Percentiles rank a stretch among this genome's conserved stretches.
Conservation (phyloP, 37 sponge, comb jelly and placozoan species). For the Trichoplax adhaerens region DNA sequence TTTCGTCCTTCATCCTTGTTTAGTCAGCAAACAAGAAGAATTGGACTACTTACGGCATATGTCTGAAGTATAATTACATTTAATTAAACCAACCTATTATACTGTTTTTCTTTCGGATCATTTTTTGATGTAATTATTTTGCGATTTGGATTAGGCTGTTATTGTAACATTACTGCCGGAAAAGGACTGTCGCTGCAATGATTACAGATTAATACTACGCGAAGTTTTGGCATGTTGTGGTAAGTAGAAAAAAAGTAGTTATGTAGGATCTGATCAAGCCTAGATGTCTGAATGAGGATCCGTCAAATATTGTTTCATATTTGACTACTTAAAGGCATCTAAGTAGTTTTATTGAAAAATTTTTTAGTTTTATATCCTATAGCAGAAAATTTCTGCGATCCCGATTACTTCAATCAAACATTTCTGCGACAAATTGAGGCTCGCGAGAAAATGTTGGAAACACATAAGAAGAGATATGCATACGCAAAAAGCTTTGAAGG, state of each 20-base stretch:
- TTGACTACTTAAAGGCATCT: too few relatives aligned
- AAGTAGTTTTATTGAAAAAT: too few relatives aligned
- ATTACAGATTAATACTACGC: conserved; percentile 32
- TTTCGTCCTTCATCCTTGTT: conserved; percentile 18
- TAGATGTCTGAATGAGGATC: too few relatives aligned
- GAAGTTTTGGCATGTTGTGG: conserved; percentile 23
- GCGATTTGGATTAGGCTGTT: too few relatives aligned
- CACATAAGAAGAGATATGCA: conserved; percentile 25
- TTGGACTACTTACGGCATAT: conserved; percentile 45
- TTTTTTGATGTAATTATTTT: too few relatives aligned
- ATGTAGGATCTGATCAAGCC: too few relatives aligned
- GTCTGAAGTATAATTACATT: conserved; percentile 46
- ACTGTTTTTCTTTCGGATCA: too few relatives aligned
- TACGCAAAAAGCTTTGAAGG: conserved; percentile 36
- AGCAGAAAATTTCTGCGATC: conserved; percentile 64
- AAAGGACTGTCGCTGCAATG: conserved; percentile 32
- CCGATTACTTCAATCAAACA: conserved; percentile 77
- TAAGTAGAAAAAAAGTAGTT: too few relatives aligned
- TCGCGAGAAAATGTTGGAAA: conserved; percentile 36
- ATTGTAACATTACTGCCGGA: conserved; percentile 11
- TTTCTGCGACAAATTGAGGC: conserved; percentile 30
- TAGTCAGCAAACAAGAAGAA: conserved; percentile 36
- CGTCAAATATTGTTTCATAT: too few relatives aligned
- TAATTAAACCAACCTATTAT: too few relatives aligned
- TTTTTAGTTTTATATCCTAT: conserved; percentile 38